Percentiles rank a stretch among this genome's conserved stretches.
phyloP scores from a whole-genome alignment of 2,113 vertebrate genomes.

The Salvator merianae region DNA sequence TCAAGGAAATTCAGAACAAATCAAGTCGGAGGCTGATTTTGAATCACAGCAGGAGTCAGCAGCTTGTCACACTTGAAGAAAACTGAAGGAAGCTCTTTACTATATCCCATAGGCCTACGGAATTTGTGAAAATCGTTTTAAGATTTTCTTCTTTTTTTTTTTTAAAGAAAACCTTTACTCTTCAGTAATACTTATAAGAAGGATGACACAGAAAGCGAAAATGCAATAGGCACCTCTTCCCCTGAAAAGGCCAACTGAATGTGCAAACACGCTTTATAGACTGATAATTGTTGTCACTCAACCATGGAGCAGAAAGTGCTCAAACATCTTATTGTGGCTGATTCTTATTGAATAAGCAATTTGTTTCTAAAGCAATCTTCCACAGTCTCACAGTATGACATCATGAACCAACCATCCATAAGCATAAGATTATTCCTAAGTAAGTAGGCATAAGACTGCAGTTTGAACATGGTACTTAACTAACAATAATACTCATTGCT shows the following conservation, averaged over 20 bases:
- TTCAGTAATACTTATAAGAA: not conserved
- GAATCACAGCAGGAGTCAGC: conserved; percentile 27
- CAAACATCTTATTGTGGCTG: not conserved
- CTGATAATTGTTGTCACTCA: not conserved
- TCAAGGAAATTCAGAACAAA: conserved; percentile 11
- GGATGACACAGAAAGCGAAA: not conserved
- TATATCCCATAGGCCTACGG: not conserved
- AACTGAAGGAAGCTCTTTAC: conserved; percentile 3
- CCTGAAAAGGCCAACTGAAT: not conserved
- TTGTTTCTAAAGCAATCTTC: not conserved
- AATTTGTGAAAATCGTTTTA: not conserved
- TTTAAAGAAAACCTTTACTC: too few relatives aligned
- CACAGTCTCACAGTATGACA: not conserved
- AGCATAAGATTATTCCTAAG: not conserved
- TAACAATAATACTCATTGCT: not conserved
- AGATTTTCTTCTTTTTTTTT: too few relatives aligned
- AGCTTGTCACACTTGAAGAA: conserved; percentile 3
- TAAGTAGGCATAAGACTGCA: not conserved
- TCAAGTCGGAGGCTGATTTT: conserved; percentile 13
- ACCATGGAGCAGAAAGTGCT: not conserved
- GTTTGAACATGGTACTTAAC: not conserved
- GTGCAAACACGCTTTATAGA: not conserved
- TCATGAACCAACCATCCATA: not conserved
- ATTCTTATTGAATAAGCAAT: not conserved
- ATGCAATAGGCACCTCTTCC: not conserved